phyloP scores from a whole-genome alignment of 2,888 invertebrate species.

The Rotaria macrura region DNA sequence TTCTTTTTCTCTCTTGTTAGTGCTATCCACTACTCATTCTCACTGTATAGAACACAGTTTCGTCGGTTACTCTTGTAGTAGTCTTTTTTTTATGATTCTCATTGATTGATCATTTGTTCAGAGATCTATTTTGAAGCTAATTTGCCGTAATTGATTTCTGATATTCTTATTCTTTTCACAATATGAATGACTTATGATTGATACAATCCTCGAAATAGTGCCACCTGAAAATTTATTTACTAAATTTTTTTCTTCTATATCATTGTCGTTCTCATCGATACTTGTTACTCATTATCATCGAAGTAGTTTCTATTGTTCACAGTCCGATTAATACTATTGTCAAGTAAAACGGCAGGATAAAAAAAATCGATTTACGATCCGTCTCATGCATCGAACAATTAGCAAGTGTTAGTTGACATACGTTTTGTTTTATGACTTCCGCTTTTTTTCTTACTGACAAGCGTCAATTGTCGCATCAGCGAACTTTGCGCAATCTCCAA shows the following conservation, averaged over 20 bases:
- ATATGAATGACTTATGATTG: not conserved
- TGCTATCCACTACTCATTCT: not conserved
- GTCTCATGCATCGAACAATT: not conserved
- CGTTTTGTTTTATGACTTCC: slow-evolving; percentile 4
- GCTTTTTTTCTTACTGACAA: not conserved
- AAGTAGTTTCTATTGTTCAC: not conserved
- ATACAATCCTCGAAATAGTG: not conserved
- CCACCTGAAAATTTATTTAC: not conserved
- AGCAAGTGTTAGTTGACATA: not conserved
- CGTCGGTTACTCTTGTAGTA: not conserved
- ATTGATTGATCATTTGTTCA: not conserved
- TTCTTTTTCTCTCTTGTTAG: not conserved
- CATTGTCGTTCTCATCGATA: not conserved
- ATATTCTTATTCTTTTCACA: not conserved
- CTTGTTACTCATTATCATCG: not conserved
- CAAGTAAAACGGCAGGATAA: not conserved
- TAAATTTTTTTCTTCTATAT: not conserved
- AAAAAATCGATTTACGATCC: not conserved
- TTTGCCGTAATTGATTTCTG: not conserved
- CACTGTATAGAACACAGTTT: not conserved
- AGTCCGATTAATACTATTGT: not conserved
- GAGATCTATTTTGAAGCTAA: not conserved
- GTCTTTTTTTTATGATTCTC: too few relatives aligned
- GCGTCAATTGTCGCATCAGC: not conserved
- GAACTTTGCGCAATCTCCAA: not conserved